These are phyloP conservation scores for Tor tambroides DNA, from an alignment of 2,113 vertebrate genomes.

Conservation along the genomic window DNA sequence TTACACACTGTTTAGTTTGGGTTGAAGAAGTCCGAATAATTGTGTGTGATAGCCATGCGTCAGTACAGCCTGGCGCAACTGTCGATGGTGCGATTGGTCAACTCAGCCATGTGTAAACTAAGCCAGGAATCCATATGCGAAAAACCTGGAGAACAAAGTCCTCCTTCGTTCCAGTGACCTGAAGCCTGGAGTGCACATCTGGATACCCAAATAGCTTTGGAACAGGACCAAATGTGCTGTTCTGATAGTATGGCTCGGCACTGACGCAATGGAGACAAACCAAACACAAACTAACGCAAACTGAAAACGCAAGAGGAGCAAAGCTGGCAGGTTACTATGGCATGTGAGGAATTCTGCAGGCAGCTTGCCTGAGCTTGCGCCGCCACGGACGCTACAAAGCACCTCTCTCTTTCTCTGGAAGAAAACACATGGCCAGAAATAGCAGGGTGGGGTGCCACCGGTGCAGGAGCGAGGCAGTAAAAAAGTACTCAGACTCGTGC, in stretches of 20 bases:
- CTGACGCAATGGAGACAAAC: conserved; percentile 27
- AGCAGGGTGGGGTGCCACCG: conserved; percentile 63
- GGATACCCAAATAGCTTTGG: conserved; percentile 21
- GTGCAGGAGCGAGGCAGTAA: conserved; percentile 55
- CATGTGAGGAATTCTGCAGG: conserved; percentile 78
- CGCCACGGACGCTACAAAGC: conserved; percentile 43
- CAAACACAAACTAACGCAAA: conserved; percentile 36
- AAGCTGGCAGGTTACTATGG: conserved; percentile 79
- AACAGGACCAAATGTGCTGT: not conserved
- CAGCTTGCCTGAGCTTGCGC: conserved; percentile 74
- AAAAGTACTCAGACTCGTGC: conserved; percentile 62
- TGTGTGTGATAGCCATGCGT: not conserved
- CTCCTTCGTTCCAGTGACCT: not conserved
- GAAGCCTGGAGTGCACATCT: conserved; percentile 32
- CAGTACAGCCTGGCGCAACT: not conserved
- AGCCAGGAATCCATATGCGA: conserved; percentile 11
- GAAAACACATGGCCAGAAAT: conserved; percentile 55
- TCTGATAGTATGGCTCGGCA: not conserved
- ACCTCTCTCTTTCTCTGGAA: conserved; percentile 51
- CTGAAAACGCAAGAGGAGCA: conserved; percentile 60
- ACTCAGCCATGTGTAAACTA: not conserved
- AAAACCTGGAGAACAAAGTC: conserved; percentile 33
- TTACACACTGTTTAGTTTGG: not conserved
- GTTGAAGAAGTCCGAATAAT: not conserved
- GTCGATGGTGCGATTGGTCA: not conserved